Evolutionary conservation across 1,140 invertebrate genomes (phyloP).

Genomic region (Eufriesea mexicana): DNA sequence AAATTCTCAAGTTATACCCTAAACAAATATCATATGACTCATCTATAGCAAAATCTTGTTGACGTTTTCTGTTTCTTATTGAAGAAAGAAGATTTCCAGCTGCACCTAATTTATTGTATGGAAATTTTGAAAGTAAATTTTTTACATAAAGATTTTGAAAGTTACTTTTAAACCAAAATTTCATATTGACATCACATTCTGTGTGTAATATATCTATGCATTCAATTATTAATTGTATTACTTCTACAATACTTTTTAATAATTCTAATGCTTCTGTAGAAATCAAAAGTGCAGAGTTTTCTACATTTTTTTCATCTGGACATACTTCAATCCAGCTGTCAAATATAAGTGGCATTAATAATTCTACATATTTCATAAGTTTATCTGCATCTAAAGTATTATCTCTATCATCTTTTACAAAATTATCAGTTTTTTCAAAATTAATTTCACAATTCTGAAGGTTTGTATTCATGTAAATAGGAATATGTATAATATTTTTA

Average conservation of each 20-base stretch:
- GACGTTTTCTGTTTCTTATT: constrained; percentile 60
- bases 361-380: constrained; percentile 83
- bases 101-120: constrained; percentile 77
- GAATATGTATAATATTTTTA: constrained; percentile 55
- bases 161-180: constrained; percentile 81
- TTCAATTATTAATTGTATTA: constrained; percentile 83
- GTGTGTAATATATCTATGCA: constrained; percentile 80
- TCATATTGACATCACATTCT: constrained; percentile 56
- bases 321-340: constrained; percentile 89
- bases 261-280: constrained; percentile 83
- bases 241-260: constrained; percentile 83
- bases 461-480: constrained; percentile 61
- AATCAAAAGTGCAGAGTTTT: constrained; percentile 78
- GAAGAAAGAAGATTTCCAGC: constrained; percentile 3
- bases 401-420: constrained; percentile 18
- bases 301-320: constrained; percentile 77
- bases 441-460: constrained; percentile 62
- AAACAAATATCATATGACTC: constrained; percentile 63
- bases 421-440: constrained; percentile 53
- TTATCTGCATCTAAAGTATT: constrained; percentile 59
- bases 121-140: constrained; percentile 83
- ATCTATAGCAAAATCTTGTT: constrained; percentile 62
- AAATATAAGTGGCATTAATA: constrained; percentile 87
- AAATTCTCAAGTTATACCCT: constrained; percentile 74
- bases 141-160: constrained; percentile 81